Evolutionary conservation across 2,888 invertebrate genomes (phyloP).

Genomic region (Oxytorus armatus): DNA sequence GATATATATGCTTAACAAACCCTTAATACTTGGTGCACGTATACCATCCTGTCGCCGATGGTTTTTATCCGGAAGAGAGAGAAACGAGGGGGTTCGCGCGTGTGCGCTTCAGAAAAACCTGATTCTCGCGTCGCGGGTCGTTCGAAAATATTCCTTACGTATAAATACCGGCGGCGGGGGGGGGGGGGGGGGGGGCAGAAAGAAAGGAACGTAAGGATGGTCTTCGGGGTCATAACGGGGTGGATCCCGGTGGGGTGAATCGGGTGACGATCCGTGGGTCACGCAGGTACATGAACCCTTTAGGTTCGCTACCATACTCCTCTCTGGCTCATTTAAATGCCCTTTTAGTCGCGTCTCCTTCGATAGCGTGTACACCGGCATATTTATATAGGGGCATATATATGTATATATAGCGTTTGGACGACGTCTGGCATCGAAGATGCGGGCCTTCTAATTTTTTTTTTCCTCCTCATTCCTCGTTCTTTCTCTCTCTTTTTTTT

Average conservation of each 20-base stretch:
- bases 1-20: no score
- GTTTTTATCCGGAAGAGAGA: no score
- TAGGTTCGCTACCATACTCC: conserved; percentile 55
- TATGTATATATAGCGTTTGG: background rate
- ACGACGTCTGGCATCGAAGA: conserved; percentile 41
- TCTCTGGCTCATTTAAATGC: conserved; percentile 78
- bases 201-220: conserved; percentile 12
- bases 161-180: background rate
- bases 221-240: conserved; percentile 73
- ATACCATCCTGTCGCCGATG: no score
- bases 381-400: background rate
- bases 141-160: background rate
- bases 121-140: conserved; percentile 66
- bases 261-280: conserved; percentile 76
- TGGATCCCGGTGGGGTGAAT: conserved; percentile 72
- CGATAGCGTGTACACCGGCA: no score
- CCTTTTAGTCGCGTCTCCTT: conserved; percentile 67
- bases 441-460: conserved; percentile 39
- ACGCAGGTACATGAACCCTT: conserved; percentile 83
- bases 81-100: no score
- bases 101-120: conserved; percentile 68
- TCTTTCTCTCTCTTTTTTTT: conserved; percentile 11
- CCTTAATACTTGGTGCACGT: no score
- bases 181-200: background rate
- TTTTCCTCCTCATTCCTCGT: conserved; percentile 2